phyloP scores from a whole-genome alignment of 2,888 invertebrate species.

The Neoaliturus tenellus region DNA sequence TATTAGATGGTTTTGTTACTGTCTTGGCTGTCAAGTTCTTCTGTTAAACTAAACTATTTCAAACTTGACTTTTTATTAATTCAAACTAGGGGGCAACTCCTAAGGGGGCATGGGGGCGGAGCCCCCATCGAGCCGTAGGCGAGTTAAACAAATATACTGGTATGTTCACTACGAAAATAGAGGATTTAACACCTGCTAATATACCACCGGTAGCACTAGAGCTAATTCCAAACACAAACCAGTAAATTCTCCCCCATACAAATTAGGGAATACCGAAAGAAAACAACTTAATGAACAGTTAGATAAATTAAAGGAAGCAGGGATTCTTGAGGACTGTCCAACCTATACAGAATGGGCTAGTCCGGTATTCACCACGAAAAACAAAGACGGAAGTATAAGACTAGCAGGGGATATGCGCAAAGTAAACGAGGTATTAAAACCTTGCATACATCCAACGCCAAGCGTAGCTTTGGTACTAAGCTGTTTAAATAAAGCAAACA shows the following conservation, averaged over 20 bases:
- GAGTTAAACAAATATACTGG: background rate
- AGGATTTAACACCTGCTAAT: background rate
- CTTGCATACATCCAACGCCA: background rate
- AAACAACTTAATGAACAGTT: background rate
- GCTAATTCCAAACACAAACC: background rate
- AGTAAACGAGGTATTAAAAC: background rate
- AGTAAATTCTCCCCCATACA: background rate
- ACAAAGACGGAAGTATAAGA: background rate
- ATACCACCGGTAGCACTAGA: background rate
- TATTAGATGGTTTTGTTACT: too few relatives aligned
- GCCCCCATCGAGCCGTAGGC: too few relatives aligned
- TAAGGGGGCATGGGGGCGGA: too few relatives aligned
- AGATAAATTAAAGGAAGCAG: background rate
- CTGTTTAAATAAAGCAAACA: slow-evolving; percentile 2
- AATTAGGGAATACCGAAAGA: background rate
- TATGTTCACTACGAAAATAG: background rate
- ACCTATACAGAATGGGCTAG: background rate
- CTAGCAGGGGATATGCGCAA: background rate
- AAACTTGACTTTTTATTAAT: too few relatives aligned
- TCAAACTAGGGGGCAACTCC: too few relatives aligned
- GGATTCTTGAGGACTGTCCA: background rate
- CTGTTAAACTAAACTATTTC: too few relatives aligned
- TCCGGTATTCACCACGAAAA: background rate
- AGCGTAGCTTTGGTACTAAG: background rate
- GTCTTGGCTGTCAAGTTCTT: too few relatives aligned